Conservation (phyloP, 1,140 invertebrate species). For the Calliopsis andreniformis region DNA sequence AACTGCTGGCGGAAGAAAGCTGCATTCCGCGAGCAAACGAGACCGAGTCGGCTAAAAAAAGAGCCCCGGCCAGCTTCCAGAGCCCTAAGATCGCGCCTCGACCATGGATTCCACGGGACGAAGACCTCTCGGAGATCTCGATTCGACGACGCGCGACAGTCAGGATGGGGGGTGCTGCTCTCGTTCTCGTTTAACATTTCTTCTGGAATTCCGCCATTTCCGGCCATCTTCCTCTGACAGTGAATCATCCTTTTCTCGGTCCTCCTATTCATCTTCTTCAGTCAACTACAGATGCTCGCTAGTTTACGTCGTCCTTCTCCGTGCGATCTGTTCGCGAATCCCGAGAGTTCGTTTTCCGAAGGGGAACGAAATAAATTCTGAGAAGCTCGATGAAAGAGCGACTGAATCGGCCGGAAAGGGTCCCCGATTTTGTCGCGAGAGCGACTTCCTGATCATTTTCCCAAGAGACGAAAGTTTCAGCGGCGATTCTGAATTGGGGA, state of each 20-base stretch:
- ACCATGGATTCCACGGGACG: not conserved
- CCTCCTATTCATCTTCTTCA: not conserved
- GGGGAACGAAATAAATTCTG: not conserved
- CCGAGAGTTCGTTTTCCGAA: not conserved
- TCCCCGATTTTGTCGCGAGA: not conserved
- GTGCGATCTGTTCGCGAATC: not conserved
- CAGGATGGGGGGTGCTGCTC: too few relatives aligned
- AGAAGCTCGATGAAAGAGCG: not conserved
- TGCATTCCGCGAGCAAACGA: not conserved
- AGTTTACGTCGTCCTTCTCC: not conserved
- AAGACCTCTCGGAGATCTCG: not conserved
- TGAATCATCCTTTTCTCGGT: not conserved
- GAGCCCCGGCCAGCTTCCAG: not conserved
- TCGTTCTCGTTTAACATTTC: too few relatives aligned
- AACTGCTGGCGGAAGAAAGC: slow-evolving; percentile 9
- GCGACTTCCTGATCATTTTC: slow-evolving; percentile 18
- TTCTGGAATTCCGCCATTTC: slow-evolving; percentile 10
- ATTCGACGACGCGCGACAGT: not conserved
- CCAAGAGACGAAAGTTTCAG: slow-evolving; percentile 12
- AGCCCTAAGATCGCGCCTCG: not conserved
- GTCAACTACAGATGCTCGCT: not conserved
- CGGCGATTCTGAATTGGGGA: not conserved
- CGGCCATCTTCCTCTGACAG: not conserved
- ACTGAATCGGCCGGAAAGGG: too few relatives aligned
- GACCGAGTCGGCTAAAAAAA: slow-evolving; percentile 10